Percentiles rank a stretch among this genome's conserved stretches.
Conservation (phyloP, 2,888 invertebrate genomes). For the Myopa testacea region DNA sequence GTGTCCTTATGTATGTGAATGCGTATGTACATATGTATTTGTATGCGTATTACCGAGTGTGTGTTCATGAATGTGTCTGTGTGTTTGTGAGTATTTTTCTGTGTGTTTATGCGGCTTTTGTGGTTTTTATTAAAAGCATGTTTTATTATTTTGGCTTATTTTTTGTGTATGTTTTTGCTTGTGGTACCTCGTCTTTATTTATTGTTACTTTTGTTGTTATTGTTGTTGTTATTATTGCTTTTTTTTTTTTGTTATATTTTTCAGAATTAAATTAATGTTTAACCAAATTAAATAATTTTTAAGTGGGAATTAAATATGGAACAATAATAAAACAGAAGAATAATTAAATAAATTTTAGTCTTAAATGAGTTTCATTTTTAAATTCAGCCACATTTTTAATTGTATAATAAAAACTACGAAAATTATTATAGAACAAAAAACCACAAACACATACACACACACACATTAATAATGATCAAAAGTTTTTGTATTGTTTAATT, state of each 20-base stretch:
- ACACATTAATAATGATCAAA: too few relatives aligned
- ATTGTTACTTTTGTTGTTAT: too few relatives aligned
- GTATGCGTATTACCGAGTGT: neutral
- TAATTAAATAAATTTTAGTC: neutral
- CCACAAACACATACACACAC: neutral
- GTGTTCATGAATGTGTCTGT: neutral
- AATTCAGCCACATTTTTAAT: neutral
- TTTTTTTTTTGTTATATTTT: neutral
- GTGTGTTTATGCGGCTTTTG: slow-evolving; percentile 14
- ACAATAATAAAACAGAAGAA: neutral
- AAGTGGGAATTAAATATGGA: neutral
- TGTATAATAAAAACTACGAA: neutral
- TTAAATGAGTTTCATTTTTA: neutral
- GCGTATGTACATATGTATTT: neutral
- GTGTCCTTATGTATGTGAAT: neutral
- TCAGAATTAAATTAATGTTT: slow-evolving; percentile 5
- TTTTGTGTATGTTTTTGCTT: neutral
- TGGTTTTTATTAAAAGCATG: slow-evolving; percentile 31
- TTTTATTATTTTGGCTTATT: neutral
- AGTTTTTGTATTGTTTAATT: too few relatives aligned
- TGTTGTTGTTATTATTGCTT: neutral
- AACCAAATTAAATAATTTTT: slow-evolving; percentile 9
- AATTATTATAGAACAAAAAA: neutral
- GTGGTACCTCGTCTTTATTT: too few relatives aligned
- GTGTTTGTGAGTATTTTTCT: neutral